Percentiles rank a stretch among this genome's conserved stretches.
Conservation (phyloP, 23 tunicate species). For the Trididemnum clinides region DNA sequence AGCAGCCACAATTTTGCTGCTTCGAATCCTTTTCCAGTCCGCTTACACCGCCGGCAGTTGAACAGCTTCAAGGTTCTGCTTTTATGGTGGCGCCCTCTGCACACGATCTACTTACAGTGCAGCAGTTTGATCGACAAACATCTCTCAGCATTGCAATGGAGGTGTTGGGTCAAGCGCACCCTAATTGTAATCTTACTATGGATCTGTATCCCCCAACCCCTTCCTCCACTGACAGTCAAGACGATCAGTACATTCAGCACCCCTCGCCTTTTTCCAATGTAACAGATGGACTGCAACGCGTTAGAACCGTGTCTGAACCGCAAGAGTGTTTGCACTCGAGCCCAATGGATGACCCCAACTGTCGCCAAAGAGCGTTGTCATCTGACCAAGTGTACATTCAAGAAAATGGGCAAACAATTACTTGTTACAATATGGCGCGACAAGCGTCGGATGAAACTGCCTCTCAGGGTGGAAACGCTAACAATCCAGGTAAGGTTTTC, state of each 20-base stretch:
- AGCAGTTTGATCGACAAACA: slow-evolving; percentile 29
- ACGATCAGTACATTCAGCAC: not conserved
- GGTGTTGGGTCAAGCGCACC: slow-evolving; percentile 20
- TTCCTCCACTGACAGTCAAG: not conserved
- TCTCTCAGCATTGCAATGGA: slow-evolving; percentile 51
- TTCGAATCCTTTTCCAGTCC: too few species aligned
- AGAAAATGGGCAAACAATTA: too few species aligned
- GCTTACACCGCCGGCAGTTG: not conserved
- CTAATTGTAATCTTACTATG: not conserved
- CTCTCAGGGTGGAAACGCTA: too few species aligned
- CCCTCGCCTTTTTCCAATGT: not conserved
- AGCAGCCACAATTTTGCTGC: too few species aligned
- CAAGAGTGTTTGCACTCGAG: not conserved
- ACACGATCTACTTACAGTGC: too few species aligned
- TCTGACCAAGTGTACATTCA: too few species aligned
- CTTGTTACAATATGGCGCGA: too few species aligned
- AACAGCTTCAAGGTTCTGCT: not conserved
- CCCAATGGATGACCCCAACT: not conserved
- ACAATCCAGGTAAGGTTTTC: too few species aligned
- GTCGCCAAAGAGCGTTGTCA: slow-evolving; percentile 10
- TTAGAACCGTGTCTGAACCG: not conserved
- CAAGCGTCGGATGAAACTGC: too few species aligned
- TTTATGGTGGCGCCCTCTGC: not conserved
- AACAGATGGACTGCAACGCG: not conserved
- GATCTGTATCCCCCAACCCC: slow-evolving; percentile 25